Evolutionary conservation across 2,113 vertebrate species (phyloP), one percentile per base, ranked within the genome.

Genomic region (Ameiurus melas): DNA sequence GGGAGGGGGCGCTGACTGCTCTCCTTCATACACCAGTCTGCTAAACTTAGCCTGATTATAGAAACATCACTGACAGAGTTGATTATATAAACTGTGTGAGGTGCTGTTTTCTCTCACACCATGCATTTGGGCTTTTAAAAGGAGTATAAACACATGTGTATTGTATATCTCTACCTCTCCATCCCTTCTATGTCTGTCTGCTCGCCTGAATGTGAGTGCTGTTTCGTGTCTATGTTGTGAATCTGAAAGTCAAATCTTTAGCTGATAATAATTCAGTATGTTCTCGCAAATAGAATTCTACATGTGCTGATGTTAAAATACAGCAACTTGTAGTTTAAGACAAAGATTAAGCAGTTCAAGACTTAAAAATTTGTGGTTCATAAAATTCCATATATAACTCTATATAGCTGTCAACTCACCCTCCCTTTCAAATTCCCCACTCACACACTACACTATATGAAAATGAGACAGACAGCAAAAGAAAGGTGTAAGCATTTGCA

Each of bases 81-180:
- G 62, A 68, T 91, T 91, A 91, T 86, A 88, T 91, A 91, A 91
- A 90, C 83, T 73, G n/a, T 78, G 47, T 88, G 70, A 84, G 87
- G 27, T 33, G 70, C 47, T 83, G 70, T 60, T 86, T 30, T 39
- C 30, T 85, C 39, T 68, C 62, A 17, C 36, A 20, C 80, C 78
- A n/a, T n/a, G 27, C 47, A 30, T 55, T 53, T 55, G 25, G 6
- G 47, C 27, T 79, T 79, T 79, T 79, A 30, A 79, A 53, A 79
- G 47, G 13, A n/a, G 27, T n/a, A 30, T 79, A 79, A 55, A n/a
- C 77, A 79, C 14, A n/a, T 79, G 9, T 77, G 39, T 77, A 47
- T 47, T 77, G 73, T 27, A 77, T 27, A 75, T 75, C 43, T 66
- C 39, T 53, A 84, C 64, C 64, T 81, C 84, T 43, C 27, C 1